A percentile compares a stretch with the other conserved stretches of the same genome.
Evolutionary conservation across 2,113 vertebrate species (phyloP).

Genomic region (Leptobrachium ailaonicum): DNA sequence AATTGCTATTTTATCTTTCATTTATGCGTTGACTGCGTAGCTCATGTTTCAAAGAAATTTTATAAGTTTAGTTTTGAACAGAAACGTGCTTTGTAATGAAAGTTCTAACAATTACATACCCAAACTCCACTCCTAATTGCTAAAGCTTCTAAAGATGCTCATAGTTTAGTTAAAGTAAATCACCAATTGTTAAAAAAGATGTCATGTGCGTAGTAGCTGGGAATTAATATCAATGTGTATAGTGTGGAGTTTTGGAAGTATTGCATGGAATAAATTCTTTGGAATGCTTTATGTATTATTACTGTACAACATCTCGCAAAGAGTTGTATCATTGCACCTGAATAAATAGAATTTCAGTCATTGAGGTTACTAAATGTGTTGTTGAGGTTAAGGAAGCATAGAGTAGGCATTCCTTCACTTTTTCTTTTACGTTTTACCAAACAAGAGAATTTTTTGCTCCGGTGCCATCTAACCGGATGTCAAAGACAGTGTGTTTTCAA

Average conservation of each 20-base stretch:
- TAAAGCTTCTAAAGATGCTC: no score
- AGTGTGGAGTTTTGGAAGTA: slow-evolving; percentile 53
- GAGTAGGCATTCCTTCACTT: slow-evolving; percentile 39
- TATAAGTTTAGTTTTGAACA: no score
- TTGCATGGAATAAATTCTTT: slow-evolving; percentile 79
- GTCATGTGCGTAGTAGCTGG: no score
- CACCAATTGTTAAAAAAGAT: no score
- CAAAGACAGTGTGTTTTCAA: slow-evolving; percentile 61
- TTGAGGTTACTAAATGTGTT: slow-evolving; percentile 65
- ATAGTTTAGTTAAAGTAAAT: no score
- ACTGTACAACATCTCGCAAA: slow-evolving; percentile 67
- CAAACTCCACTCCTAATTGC: no score
- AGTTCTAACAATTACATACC: no score
- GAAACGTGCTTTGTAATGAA: no score
- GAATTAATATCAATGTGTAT: no score
- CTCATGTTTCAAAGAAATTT: no score
- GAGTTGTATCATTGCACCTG: slow-evolving; percentile 90
- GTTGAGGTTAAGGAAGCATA: slow-evolving; percentile 38
- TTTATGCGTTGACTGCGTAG: no score
- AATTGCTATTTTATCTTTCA: no score
- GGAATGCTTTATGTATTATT: slow-evolving; percentile 85
- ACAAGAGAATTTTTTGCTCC: slow-evolving; percentile 45
- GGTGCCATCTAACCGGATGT: slow-evolving; percentile 55
- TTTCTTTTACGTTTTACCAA: slow-evolving; percentile 53
- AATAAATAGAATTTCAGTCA: slow-evolving; percentile 85